Base-by-base conservation (phyloP, 1,140 invertebrate species). In the Drosophila eugracilis region DNA sequence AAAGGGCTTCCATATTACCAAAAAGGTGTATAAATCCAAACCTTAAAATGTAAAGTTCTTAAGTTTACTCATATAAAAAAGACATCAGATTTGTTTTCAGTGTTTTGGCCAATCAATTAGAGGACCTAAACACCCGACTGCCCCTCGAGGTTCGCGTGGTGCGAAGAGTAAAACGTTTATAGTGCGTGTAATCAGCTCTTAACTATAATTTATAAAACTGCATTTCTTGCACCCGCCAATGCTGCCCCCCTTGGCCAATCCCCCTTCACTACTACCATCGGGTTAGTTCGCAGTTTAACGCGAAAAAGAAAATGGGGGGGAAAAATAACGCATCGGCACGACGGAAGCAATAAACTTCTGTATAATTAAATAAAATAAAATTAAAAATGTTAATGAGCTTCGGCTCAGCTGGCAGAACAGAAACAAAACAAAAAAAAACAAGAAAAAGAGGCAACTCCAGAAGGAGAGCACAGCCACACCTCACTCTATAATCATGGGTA, bases 351-450 rank as follows among this genome's bases (percentile, higher is more conserved):
- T 86, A 88, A 88, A 86, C 78, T 83, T 88, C 70, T 88, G 83
- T 86, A 88, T 86, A 86, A 86, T 86, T 88, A 86, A 83, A 86
- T 86, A 86, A 86, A 86, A 86, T 86, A 78, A 86, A 86, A 86
- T 86, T 86, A 83, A 83, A 83, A 88, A 86, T 85, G 83, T 81
- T 86, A 86, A 86, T 86, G 78, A 86, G 76, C 58, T 36, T 14
- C 22, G 22, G 34, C 49, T 10, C 26, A 36, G 15, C 9, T 47
- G 26, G 24, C 15, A 41, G 9, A 21, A 30, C 2, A 12, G 21
- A 3, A 17, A 19, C 6, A 15, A 36, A 49, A 17, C 14, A 15
- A 19, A 37, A 32, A 24, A 12, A 22, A 26, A 26, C 2, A 26
- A 21, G n/a, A 21, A 41, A 14, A 15, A 7, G n/a, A n/a, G n/a